These are phyloP conservation scores for Scaptomyza polygonia DNA, from an alignment of 2,888 invertebrate species.

Conservation along the genomic window DNA sequence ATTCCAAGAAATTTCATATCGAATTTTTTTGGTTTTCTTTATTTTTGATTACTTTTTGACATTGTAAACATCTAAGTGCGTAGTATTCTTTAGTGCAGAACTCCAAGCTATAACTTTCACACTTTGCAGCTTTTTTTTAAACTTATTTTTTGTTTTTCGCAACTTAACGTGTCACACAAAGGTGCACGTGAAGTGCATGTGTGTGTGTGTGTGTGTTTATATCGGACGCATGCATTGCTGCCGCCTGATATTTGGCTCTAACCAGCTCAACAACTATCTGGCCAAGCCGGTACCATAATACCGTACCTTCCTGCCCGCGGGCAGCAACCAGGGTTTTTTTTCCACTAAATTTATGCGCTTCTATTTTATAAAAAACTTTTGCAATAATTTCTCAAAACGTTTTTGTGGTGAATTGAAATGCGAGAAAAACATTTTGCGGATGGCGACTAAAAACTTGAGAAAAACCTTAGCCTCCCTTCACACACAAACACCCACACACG, in stretches of 20 bases:
- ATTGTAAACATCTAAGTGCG: background rate
- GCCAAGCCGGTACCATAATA: constrained; percentile 9
- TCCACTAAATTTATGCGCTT: constrained; percentile 82
- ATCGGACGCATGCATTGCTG: constrained; percentile 66
- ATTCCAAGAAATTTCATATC: too few species aligned
- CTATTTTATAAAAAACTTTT: constrained; percentile 82
- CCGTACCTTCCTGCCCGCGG: background rate
- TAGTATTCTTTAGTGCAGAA: background rate
- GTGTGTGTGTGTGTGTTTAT: constrained; percentile 38
- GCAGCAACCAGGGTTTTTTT: constrained; percentile 24
- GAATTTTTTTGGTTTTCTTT: background rate
- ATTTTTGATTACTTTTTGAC: background rate
- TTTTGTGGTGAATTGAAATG: constrained; percentile 83
- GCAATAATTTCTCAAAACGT: constrained; percentile 83
- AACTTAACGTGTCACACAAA: constrained; percentile 75
- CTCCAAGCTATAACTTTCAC: background rate
- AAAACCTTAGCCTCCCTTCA: constrained; percentile 57
- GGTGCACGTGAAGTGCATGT: constrained; percentile 55
- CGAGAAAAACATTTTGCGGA: constrained; percentile 83
- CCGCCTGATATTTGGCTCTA: constrained; percentile 68
- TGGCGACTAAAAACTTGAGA: constrained; percentile 83
- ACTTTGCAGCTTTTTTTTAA: background rate
- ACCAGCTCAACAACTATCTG: constrained; percentile 50
- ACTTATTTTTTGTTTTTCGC: constrained; percentile 54
- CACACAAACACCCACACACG: constrained; percentile 31